These are phyloP conservation scores for Ptychodera flava DNA, from an alignment of 35 echinoderm and acorn worm species.

Conservation along the genomic window DNA sequence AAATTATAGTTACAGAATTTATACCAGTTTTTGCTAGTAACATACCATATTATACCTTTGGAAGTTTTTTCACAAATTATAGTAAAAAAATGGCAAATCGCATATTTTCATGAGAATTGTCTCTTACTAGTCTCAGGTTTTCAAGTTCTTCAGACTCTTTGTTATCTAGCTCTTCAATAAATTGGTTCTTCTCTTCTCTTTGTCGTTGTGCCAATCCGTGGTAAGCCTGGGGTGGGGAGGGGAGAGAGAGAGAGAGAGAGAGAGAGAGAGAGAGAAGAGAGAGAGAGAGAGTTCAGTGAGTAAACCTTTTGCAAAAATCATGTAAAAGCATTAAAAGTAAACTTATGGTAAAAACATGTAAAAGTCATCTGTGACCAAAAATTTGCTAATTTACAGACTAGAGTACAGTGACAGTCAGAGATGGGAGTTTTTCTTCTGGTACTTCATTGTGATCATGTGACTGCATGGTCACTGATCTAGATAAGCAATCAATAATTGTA, in stretches of 20 bases:
- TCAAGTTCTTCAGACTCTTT: constrained; percentile 72
- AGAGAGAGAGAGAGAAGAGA: not conserved
- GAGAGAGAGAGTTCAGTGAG: not conserved
- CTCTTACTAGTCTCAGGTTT: constrained; percentile 55
- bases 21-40: too few species aligned
- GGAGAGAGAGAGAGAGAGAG: not conserved
- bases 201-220: constrained; percentile 83
- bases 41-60: too few species aligned
- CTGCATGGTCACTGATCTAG: too few species aligned
- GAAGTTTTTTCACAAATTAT: too few species aligned
- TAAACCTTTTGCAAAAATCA: too few species aligned
- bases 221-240: constrained; percentile 51
- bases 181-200: constrained; percentile 60
- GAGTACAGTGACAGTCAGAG: not conserved
- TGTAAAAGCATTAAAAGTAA: not conserved
- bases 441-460: not conserved
- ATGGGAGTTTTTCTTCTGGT: not conserved
- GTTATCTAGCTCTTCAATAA: constrained; percentile 83
- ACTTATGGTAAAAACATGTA: not conserved
- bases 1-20: too few species aligned
- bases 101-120: too few species aligned
- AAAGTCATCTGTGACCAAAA: not conserved
- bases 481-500: too few species aligned
- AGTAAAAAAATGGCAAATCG: too few species aligned
- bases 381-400: not conserved